A percentile compares a stretch with the other conserved stretches of the same genome.
phyloP scores from a whole-genome alignment of 2,888 invertebrate genomes.

The Acanthoscelides obtectus region DNA sequence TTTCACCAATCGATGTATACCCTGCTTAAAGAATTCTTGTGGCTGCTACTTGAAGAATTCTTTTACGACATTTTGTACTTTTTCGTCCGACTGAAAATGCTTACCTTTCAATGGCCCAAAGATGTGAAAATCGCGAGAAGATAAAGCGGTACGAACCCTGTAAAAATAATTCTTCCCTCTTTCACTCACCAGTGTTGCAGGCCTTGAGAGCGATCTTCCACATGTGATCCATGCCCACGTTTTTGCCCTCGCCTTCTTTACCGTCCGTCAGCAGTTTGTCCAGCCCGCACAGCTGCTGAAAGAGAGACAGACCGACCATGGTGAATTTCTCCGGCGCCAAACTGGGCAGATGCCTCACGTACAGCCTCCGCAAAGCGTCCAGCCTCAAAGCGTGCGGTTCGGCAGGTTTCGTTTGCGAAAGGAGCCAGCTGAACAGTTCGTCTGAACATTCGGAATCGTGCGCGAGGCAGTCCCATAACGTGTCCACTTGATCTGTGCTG shows the following conservation, averaged over 20 bases:
- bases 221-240: constrained; percentile 86
- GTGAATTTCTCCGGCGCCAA: constrained; percentile 85
- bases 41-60: too few species aligned
- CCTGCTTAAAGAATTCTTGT: too few species aligned
- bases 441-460: constrained; percentile 82
- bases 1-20: too few species aligned
- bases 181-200: constrained; percentile 70
- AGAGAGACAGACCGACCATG: constrained; percentile 85
- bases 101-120: too few species aligned
- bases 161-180: too few species aligned
- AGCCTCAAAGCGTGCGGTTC: constrained; percentile 88
- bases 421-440: constrained; percentile 89
- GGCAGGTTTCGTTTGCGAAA: constrained; percentile 86
- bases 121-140: too few species aligned
- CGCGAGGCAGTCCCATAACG: constrained; percentile 87
- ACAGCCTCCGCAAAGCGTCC: constrained; percentile 82
- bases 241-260: constrained; percentile 50
- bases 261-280: constrained; percentile 77
- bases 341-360: constrained; percentile 84
- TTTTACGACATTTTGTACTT: too few species aligned
- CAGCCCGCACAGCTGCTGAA: constrained; percentile 86
- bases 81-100: too few species aligned
- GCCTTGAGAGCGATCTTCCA: constrained; percentile 93
- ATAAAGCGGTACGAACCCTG: too few species aligned
- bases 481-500: constrained; percentile 84